Base-by-base conservation (phyloP, 2,113 vertebrate genomes). In the Takifugu flavidus region DNA sequence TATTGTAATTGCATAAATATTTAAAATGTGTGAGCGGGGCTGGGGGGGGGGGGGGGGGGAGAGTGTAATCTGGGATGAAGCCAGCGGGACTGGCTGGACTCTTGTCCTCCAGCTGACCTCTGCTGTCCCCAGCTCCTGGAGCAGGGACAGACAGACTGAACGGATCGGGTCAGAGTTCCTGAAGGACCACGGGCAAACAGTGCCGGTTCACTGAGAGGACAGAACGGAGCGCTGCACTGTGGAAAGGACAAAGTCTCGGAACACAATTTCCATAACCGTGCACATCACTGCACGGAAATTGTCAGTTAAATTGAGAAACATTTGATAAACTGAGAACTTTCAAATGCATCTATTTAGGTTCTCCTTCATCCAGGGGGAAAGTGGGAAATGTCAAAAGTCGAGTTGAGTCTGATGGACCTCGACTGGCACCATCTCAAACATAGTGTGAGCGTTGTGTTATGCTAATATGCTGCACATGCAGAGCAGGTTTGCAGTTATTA, bases 71-170 rank as follows among this genome's bases (percentile, higher is more conserved):
- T 71, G 70, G 59, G 62, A 59, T 25, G 66, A 79, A 65, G 65
- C 47, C 28, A 25, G 60, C 55, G 34, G 78, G 64, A 57, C n/a
- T 25, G 50, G 62, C 76, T 52, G 54, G 27, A 56, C 26, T 63
- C 68, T 53, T 80, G 86, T 68, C 79, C 82, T 72, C 66, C 59
- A 52, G 34, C 46, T 77, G 71, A 83, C 82, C 77, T 49, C 39
- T 2, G 66, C 44, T 31, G 58, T 51, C 50, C 60, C 53, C 27
- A 8, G 54, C 58, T 77, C 71, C 60, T 68, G 27, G 0, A 62
- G 73, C 71, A 46, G 62, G 49, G 62, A 66, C 4, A 59, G 63
- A 50, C 50, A 67, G 39, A 15, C 4, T 43, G 57, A 62, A 57
- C 25, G 4, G 28, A 53, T 56, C 43, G 53, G 59, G 68, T 77